phyloP scores from a whole-genome alignment of 1,140 invertebrate species.

The Zaprionus tsacasi region DNA sequence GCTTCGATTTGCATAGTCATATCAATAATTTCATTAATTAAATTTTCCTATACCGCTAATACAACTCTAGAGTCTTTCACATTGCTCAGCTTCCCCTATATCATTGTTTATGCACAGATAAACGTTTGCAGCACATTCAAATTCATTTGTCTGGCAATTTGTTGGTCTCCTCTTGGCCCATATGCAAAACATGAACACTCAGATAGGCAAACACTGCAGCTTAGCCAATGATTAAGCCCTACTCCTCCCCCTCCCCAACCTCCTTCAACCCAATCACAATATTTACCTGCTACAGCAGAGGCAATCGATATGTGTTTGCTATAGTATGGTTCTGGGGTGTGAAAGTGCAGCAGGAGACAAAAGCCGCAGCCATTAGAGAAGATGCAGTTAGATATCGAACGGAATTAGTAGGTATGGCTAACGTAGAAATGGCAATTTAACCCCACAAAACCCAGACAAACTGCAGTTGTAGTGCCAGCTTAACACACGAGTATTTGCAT shows the following conservation, averaged over 20 bases:
- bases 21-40: too few species aligned
- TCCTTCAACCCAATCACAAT: constrained; percentile 8
- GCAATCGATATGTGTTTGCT: constrained; percentile 34
- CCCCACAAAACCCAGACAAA: constrained; percentile 6
- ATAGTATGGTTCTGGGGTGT: constrained; percentile 38
- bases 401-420: background rate
- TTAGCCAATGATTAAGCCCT: constrained; percentile 28
- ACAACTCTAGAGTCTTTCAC: background rate
- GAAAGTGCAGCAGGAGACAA: constrained; percentile 39
- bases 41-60: too few species aligned
- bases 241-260: too few species aligned
- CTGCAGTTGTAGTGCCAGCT: background rate
- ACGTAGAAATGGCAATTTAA: background rate
- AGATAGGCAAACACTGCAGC: constrained; percentile 32
- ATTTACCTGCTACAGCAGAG: constrained; percentile 13
- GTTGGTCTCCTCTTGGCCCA: constrained; percentile 30
- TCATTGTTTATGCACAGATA: constrained; percentile 13
- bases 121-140: constrained; percentile 12
- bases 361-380: constrained; percentile 36
- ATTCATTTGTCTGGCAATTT: constrained; percentile 32
- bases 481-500: constrained; percentile 5
- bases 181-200: constrained; percentile 46
- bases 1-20: too few species aligned
- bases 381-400: constrained; percentile 12
- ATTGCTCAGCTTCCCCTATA: background rate